These are phyloP conservation scores for Sebastiscus albofasciatus DNA, from an alignment of 2,797 vertebrate genomes.

Conservation along the genomic window DNA sequence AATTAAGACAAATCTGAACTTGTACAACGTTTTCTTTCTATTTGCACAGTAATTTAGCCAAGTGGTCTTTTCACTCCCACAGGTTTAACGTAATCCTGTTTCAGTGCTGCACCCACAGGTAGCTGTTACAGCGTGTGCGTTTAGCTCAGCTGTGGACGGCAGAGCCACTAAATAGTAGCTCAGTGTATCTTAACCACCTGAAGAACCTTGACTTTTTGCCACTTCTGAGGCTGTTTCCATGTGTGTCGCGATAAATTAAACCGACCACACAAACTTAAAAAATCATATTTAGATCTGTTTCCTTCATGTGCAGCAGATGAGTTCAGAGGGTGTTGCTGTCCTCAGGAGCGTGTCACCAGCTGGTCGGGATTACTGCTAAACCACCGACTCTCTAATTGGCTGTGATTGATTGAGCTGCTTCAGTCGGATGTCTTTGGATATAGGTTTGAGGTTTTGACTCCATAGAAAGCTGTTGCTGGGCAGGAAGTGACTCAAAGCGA, in stretches of 20 bases:
- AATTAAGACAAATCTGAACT: conserved; percentile 41
- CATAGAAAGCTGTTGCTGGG: not conserved
- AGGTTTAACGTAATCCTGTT: conserved; percentile 22
- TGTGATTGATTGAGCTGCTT: conserved; percentile 73
- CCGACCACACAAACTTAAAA: not conserved
- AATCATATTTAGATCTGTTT: not conserved
- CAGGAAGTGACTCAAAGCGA: conserved; percentile 55
- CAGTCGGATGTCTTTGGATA: conserved; percentile 33
- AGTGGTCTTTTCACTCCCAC: conserved; percentile 23
- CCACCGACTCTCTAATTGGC: conserved; percentile 67
- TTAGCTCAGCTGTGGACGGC: not conserved
- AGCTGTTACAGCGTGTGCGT: not conserved
- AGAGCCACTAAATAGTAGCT: conserved; percentile 9
- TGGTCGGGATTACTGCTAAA: conserved; percentile 64
- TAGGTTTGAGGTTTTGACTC: conserved; percentile 51
- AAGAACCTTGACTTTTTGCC: conserved; percentile 16
- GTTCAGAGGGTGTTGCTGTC: conserved; percentile 39
- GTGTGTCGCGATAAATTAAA: conserved; percentile 17
- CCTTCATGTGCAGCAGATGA: conserved; percentile 1
- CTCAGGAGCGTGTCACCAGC: conserved; percentile 57
- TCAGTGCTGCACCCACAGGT: conserved; percentile 29
- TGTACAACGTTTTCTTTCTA: conserved; percentile 12
- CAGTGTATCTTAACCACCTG: conserved; percentile 33
- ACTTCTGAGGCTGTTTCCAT: conserved; percentile 10
- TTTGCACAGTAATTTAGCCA: conserved; percentile 14